phyloP scores from a whole-genome alignment of 1,140 invertebrate species.

The Papilio machaon region DNA sequence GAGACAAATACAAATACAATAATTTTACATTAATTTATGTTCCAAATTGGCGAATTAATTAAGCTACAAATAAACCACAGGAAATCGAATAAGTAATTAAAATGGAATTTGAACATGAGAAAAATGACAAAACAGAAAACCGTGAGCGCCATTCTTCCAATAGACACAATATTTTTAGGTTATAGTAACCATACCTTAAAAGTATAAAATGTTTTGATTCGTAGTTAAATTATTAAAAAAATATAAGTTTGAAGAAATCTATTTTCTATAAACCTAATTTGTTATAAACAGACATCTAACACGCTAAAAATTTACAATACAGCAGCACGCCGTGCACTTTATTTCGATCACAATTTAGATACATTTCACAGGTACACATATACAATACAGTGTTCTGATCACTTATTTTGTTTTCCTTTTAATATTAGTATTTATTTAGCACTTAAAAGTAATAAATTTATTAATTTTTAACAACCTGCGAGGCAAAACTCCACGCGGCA shows the following conservation, averaged over 20 bases:
- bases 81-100: neutral
- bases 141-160: neutral
- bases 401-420: conserved; percentile 48
- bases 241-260: neutral
- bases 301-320: neutral
- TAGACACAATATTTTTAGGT: neutral
- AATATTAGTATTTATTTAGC: conserved; percentile 45
- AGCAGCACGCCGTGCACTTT: conserved; percentile 30
- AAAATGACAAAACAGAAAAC: neutral
- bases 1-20: neutral
- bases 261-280: neutral
- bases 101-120: neutral
- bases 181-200: neutral
- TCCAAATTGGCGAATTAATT: neutral
- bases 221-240: neutral
- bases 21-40: neutral
- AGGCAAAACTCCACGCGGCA: conserved; percentile 81
- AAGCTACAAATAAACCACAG: neutral
- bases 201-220: neutral
- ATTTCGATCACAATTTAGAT: conserved; percentile 43
- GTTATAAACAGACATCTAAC: neutral
- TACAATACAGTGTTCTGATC: conserved; percentile 50
- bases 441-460: conserved; percentile 56
- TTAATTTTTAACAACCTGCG: conserved; percentile 76
- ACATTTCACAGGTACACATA: conserved; percentile 53